Conservation (phyloP, 2,113 vertebrate genomes). For the Psittacula cyanocephala region DNA sequence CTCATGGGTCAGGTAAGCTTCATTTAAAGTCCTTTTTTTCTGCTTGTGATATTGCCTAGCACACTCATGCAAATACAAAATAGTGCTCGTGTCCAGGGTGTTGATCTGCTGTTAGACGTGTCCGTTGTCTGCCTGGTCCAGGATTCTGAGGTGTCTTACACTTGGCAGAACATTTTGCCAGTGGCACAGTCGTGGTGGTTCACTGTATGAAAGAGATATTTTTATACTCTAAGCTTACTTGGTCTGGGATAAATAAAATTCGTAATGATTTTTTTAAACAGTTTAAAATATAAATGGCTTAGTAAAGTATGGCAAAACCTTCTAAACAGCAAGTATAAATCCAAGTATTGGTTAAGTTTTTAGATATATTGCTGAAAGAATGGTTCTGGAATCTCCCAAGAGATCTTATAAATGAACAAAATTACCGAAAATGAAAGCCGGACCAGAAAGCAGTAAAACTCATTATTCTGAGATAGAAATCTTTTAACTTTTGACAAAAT, state of each 20-base stretch:
- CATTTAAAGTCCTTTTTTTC: background rate
- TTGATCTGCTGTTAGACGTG: background rate
- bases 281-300: background rate
- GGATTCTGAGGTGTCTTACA: background rate
- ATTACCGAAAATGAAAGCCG: background rate
- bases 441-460: background rate
- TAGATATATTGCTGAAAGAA: background rate
- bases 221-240: background rate
- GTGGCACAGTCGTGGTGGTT: background rate
- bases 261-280: background rate
- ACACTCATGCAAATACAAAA: background rate
- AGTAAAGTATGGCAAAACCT: background rate
- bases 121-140: background rate
- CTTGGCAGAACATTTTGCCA: background rate
- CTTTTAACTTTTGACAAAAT: background rate
- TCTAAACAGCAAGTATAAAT: background rate
- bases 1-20: background rate
- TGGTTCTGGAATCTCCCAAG: background rate
- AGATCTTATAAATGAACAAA: background rate
- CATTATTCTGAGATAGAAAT: background rate
- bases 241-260: background rate
- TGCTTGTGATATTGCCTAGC: background rate
- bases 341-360: background rate
- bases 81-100: accelerated
- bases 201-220: background rate